These are phyloP conservation scores for Onchidella celtica DNA, from an alignment of 2,888 invertebrate genomes.

Conservation along the genomic window DNA sequence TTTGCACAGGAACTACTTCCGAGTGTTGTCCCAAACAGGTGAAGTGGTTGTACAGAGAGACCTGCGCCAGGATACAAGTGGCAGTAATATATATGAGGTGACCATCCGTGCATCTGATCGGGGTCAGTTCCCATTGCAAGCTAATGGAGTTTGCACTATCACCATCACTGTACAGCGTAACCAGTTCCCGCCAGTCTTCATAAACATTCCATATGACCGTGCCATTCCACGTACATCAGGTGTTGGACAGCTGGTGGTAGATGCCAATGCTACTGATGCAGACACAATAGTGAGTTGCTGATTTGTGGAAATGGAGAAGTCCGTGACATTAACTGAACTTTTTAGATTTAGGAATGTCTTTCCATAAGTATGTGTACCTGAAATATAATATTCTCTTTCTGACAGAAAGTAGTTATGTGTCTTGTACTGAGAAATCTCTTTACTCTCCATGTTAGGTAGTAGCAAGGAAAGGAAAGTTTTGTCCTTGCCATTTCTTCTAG, in stretches of 20 bases:
- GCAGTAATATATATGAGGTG: too few relatives aligned
- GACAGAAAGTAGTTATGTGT: too few relatives aligned
- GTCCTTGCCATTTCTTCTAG: too few relatives aligned
- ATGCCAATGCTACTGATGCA: constrained; percentile 57
- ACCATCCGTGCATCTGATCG: constrained; percentile 41
- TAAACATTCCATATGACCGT: constrained; percentile 51
- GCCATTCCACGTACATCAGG: constrained; percentile 40
- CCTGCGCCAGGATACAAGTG: not conserved
- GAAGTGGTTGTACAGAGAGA: constrained; percentile 26
- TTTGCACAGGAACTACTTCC: constrained; percentile 24
- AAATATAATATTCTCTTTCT: too few relatives aligned
- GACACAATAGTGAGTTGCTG: constrained; percentile 60
- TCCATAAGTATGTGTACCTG: too few relatives aligned
- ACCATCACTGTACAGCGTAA: constrained; percentile 64
- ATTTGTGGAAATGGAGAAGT: too few relatives aligned
- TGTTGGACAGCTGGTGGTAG: constrained; percentile 54
- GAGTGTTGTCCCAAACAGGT: constrained; percentile 6
- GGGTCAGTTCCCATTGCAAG: constrained; percentile 9
- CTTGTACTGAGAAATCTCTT: too few relatives aligned
- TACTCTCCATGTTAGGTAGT: too few relatives aligned
- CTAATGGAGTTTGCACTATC: constrained; percentile 48
- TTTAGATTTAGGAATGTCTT: too few relatives aligned
- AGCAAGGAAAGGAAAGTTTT: too few relatives aligned
- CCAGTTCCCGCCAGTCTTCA: constrained; percentile 60
- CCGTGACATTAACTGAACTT: too few relatives aligned